Evolutionary conservation across 1,140 invertebrate species (phyloP), one percentile per base, ranked within the genome.

Genomic region (Papilio polyxenes): DNA sequence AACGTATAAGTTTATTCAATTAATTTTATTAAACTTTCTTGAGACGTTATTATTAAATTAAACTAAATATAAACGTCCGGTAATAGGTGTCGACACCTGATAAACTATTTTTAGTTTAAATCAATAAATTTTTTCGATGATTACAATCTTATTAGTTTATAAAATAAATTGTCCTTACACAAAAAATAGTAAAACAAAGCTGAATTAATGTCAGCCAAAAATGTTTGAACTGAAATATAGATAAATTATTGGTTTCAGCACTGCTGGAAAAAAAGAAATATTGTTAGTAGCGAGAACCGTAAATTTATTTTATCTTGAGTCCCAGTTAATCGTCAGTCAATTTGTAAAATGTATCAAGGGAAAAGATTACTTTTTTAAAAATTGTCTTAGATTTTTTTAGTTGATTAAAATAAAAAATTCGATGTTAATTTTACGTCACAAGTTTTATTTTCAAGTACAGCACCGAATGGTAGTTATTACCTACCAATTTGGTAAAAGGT

Each of bases 341-440:
- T 72, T 72, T 72, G 40, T 65, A 37, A n/a, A 59, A 62, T 69
- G 17, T 80, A 20, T 75, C 44, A 75, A 80, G 31, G 74, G 23
- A 65, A 62, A 62, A 65, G 62, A 23, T 37, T 40, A 80, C 15
- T 6, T 23, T 6, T 37, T 40, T 13, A 51, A 40, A 4, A 8
- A 81, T 23, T 76, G 65, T 83, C n/a, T 8, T 59, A 0, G 17
- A 59, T 9, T 59, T 59, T 20, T 59, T 9, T n/a, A 7, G 6
- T 20, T 59, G 53, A n/a, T 56, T 56, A 5, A n/a, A 56, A 56
- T 20, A n/a, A 20, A 59, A 20, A 59, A n/a, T 20, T 31, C 17
- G 8, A 59, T n/a, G 17, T 59, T 56, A 56, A 44, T 44, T 44
- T 44, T 6, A 44, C 40, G 40, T 44, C 3, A 44, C 7, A 40